Evolutionary conservation across 2,797 vertebrate genomes (phyloP), one percentile per base, ranked within the genome.

Genomic region (Tragopan temminckii): DNA sequence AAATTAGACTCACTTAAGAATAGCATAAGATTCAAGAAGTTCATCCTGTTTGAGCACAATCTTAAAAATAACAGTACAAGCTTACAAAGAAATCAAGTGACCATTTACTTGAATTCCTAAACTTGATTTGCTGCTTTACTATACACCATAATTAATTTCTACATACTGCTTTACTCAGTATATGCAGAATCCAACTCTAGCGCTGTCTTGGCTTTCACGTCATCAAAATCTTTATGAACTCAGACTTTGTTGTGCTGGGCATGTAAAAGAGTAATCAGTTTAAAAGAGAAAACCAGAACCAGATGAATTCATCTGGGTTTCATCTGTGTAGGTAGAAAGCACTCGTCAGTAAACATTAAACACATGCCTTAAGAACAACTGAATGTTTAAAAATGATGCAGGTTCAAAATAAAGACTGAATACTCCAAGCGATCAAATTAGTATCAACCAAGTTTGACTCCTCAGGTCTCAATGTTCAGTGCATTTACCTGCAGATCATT

Each of bases 401-500:
- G 1, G 11, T 33, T 82, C 20, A n/a, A 52, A 63, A 50, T 12
- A 52, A 15, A 83, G 24, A 61, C 9, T 42, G 59, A 67, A 27
- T 13, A 61, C 11, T 66, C 33, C 8, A 53, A 91, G 67, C 0
- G 13, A 70, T 4, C 2, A 8, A 7, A 48, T 33, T 58, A 31
- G 2, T 8, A 46, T 15, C 38, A 40, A 45, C 5, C 0, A 29
- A 17, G 24, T 67, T 43, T 77, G 67, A 75, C 21, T 72, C 61
- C 4, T 21, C 16, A 83, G 13, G 18, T 16, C 64, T 83, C 42
- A 29, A 38, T 68, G 50, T 5, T 80, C 35, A 71, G 61, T 12
- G 17, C 87, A 84, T 48, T 77, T 97, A 99, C 99, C 99, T 99
- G 99, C 96, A 99, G 98, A 96, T 99, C 99, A 64, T 99, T 99